These are phyloP conservation scores for Strigops habroptila DNA, from an alignment of 2,113 vertebrate species.

Conservation along the genomic window DNA sequence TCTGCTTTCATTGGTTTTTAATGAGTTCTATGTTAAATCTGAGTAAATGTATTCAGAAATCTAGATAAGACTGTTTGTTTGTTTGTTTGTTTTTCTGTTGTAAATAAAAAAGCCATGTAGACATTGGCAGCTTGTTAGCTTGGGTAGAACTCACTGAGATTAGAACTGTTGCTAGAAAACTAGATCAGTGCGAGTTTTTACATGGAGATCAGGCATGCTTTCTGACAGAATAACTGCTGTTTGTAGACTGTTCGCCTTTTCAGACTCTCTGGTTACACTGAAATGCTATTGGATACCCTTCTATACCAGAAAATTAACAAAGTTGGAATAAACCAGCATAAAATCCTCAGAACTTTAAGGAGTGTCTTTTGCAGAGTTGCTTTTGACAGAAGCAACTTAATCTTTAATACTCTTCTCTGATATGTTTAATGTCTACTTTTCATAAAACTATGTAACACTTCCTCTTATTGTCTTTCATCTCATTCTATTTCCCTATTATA, in stretches of 20 bases:
- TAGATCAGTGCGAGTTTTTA: not conserved
- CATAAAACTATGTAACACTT: not conserved
- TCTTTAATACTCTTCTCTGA: not conserved
- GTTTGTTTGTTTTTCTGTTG: not conserved
- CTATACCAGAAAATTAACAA: not conserved
- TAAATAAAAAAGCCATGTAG: not conserved
- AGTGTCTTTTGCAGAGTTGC: not conserved
- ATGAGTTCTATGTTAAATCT: not conserved
- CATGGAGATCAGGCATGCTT: not conserved
- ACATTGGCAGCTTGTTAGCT: not conserved
- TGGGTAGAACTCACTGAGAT: not conserved
- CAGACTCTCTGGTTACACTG: not conserved
- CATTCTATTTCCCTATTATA: not conserved
- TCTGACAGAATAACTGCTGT: not conserved
- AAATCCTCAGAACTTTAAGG: not conserved
- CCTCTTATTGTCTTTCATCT: not conserved
- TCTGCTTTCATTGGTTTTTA: conserved; percentile 6
- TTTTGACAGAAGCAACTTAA: not conserved
- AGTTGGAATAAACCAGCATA: not conserved
- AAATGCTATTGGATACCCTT: not conserved
- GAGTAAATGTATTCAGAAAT: conserved; percentile 10
- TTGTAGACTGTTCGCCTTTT: not conserved
- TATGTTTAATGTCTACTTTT: not conserved
- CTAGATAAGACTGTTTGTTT: not conserved
- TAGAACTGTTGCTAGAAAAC: not conserved